Base-by-base conservation (phyloP, 2,113 vertebrate species). In the Litocranius walleri region DNA sequence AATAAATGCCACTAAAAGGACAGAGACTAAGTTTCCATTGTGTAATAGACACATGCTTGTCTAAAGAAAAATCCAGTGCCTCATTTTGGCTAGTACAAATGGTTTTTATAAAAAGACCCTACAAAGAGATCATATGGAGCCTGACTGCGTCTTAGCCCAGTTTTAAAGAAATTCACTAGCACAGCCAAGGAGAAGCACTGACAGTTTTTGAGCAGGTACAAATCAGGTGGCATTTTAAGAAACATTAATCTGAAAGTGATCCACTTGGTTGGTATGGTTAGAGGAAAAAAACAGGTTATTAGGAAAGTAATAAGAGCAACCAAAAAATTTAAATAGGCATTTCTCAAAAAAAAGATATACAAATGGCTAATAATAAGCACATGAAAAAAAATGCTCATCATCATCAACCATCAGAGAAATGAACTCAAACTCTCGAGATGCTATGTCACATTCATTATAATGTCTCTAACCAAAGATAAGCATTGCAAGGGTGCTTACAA, bases 191-290 rank as follows among this genome's bases (percentile, higher is more conserved):
- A 80, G 64, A 50, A 90, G 25, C 19, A 82, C 45, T 83, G 13
- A 87, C 52, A 23, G 27, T 82, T 94, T 96, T 6, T 95, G 16
- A 92, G 30, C 67, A 94, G 25, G 52, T 90, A 85, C 12, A 48
- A 48, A 96, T 91, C 10, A 77, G 50, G 54, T 71, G 17, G 50
- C 45, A 74, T 78, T 83, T 95, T 90, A 94, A 94, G 30, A 89
- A 74, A 85, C 43, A 89, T 88, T 88, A 92, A 92, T 43, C 10
- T 80, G 16, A 48, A 95, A 96, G 93, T 43, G n/a, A 86, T 74
- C 54, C 4, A 92, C 7, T 62, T 95, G 33, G 14, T 77, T 90
- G 61, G 56, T 36, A 90, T 50, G 7, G 25, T 83, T 87, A 96
- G 30, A 92, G 17, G 27, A 67, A 95, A 43, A 43, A 95, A 90